Base-by-base conservation (phyloP, 2,797 vertebrate species). In the Rhinoraja longicauda region DNA sequence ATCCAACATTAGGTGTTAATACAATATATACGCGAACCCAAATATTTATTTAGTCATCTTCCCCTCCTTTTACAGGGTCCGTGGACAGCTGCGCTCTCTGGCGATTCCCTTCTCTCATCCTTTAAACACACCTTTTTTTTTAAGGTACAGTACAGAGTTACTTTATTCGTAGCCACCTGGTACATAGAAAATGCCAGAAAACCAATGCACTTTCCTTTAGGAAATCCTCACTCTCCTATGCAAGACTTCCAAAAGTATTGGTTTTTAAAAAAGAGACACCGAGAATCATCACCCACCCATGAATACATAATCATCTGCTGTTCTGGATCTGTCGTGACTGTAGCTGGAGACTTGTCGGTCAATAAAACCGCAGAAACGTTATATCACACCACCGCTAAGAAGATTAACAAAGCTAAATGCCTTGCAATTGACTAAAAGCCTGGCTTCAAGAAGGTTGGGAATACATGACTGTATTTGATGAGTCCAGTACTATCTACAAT, bases 81-180 rank as follows among this genome's bases (percentile, higher is more conserved):
- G 70, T 73, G 24, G 24, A 13, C 73, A 73, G 36, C 39, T 67
- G 36, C 26, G 72, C 70, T 53, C 45, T 5, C 12, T 12, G 12
- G 4, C 21, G 29, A 4, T 39, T 5, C 21, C 64, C 64, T 12
- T 9, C 90, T 39, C 90, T 4, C 67, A 7, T 53, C 90, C 26
- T 26, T 7, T 1, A 29, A 73, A 73, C 93, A 9, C 86, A 15
- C 10, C 17, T 76, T 93, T 93, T 93, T 76, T 93, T 93, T 93
- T 19, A 94, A 77, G 94, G 95, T 95, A 96, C 96, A 95, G 94
- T 95, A 96, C 93, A 82, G 95, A 94, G 95, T 94, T 96, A 88
- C 84, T 88, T 88, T 88, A 67, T 88, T 88, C 21, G 62, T 36
- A 88, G n/a, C 70, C 70, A 29, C 53, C 36, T 53, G 32, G 13